Percentiles rank a stretch among this genome's conserved stretches.
Conservation (phyloP, 2,888 invertebrate species). For the Ephialtes manifestator region DNA sequence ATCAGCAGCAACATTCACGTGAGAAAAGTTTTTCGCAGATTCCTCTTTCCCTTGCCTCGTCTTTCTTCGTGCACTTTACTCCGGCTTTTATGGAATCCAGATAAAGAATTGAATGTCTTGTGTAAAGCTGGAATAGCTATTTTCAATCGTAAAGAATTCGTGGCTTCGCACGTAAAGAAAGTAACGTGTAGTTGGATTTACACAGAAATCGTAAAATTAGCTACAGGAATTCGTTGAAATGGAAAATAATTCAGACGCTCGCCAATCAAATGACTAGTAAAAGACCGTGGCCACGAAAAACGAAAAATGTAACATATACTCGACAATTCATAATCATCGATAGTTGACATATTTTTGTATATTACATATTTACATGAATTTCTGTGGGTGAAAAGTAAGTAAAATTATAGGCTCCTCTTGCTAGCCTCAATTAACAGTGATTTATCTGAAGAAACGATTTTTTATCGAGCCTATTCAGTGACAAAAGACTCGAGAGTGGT, state of each 20-base stretch:
- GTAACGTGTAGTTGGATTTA: not conserved
- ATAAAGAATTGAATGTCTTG: slow-evolving; percentile 17
- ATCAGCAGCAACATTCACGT: slow-evolving; percentile 59
- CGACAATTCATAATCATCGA: not conserved
- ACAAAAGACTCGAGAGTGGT: not conserved
- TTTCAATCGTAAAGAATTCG: slow-evolving; percentile 14
- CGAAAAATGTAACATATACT: not conserved
- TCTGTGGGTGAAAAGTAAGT: too few relatives aligned
- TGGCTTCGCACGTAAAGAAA: not conserved
- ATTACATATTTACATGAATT: too few relatives aligned
- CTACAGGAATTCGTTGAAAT: not conserved
- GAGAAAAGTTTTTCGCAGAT: slow-evolving; percentile 58
- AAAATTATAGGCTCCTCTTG: not conserved
- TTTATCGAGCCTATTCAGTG: slow-evolving; percentile 8
- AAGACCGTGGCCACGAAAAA: not conserved
- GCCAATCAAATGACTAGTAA: not conserved
- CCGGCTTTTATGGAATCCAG: not conserved
- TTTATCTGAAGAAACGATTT: not conserved
- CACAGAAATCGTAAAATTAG: slow-evolving; percentile 7
- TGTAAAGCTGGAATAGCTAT: not conserved
- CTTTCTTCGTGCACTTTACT: slow-evolving; percentile 1
- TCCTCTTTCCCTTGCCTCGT: slow-evolving; percentile 26
- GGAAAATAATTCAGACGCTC: not conserved
- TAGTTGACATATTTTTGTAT: not conserved
- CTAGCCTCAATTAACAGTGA: not conserved